Base-by-base conservation (phyloP, 2,888 invertebrate species). In the Callyntrura guangdongensis region DNA sequence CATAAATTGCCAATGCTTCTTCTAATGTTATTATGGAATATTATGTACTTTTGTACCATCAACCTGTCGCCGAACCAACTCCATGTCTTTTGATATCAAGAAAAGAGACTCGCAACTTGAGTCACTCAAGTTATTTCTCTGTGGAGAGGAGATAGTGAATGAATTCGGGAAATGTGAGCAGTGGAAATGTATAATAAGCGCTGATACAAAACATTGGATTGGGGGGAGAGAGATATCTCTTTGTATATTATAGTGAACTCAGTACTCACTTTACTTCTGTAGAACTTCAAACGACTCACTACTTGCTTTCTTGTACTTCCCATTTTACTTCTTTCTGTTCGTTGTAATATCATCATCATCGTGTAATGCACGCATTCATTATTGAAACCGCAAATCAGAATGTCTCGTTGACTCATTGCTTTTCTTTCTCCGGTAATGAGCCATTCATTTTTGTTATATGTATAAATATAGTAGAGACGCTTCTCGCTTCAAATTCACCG, bases 1-100 rank as follows among this genome's bases (percentile, higher is more conserved):
- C 83, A 83, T 89, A 83, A 83, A 89, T 89, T 89, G 89, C 47
- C 74, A 74, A 8, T 89, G 69, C 83, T 89, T 74, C 83, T 74
- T 83, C 89, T 61, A 49, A 53, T 77, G 77, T 53, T 77, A 53
- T 77, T 77, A 25, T 77, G 77, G 49, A 77, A 77, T 77, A 36
- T 36, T 36, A 53, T 25, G 77, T 77, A 53, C 49, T 77, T 12
- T 53, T 17, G 49, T 8, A 69, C 25, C 77, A 77, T 53, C 45
- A 53, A 12, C 49, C 77, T 77, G 14, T 27, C 25, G 36, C 36
- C 36, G 36, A 36, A 36, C 6, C 27, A 14, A 14, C 77, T 77
- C 22, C 22, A 14, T 77, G 74, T 17, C 49, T 77, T n/a, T 64
- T 53, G n/a, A 49, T 77, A 77, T 53, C 53, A 77, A 77, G 47